Conservation (phyloP, 2,888 invertebrate genomes). For the Choristoneura rosaceana region DNA sequence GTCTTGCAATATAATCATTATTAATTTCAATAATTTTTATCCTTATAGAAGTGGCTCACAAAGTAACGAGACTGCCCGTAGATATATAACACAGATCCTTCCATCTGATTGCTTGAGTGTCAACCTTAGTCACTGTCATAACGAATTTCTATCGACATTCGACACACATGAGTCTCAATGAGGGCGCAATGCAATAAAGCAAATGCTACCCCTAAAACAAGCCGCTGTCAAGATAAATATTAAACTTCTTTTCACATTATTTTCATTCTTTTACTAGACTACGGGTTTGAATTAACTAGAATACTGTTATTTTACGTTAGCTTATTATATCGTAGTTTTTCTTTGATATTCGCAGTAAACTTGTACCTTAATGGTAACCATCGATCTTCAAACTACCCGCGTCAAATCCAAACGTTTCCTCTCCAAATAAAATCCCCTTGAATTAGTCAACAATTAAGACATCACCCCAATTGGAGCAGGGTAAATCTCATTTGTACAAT, state of each 20-base stretch:
- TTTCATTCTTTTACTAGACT: background rate
- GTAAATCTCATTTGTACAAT: slow-evolving; percentile 42
- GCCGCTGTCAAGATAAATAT: background rate
- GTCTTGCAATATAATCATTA: too few species aligned
- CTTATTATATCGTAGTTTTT: background rate
- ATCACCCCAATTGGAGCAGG: slow-evolving; percentile 34
- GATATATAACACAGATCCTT: background rate
- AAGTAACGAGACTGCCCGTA: background rate
- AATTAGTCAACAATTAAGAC: slow-evolving; percentile 41
- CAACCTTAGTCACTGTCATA: background rate
- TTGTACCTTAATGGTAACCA: background rate
- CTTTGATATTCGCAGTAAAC: background rate
- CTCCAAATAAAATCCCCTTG: slow-evolving; percentile 31
- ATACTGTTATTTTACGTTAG: background rate
- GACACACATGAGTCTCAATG: background rate
- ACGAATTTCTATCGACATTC: background rate
- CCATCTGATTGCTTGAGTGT: background rate
- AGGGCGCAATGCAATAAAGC: background rate
- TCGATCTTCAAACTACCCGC: background rate
- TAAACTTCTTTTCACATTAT: background rate
- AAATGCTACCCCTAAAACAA: background rate
- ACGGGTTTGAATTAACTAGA: background rate
- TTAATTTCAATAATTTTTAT: too few species aligned
- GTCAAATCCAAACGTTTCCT: slow-evolving; percentile 18
- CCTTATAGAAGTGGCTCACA: too few species aligned